Evolutionary conservation across 2,113 vertebrate genomes (phyloP).

Genomic region (Notechis scutatus): DNA sequence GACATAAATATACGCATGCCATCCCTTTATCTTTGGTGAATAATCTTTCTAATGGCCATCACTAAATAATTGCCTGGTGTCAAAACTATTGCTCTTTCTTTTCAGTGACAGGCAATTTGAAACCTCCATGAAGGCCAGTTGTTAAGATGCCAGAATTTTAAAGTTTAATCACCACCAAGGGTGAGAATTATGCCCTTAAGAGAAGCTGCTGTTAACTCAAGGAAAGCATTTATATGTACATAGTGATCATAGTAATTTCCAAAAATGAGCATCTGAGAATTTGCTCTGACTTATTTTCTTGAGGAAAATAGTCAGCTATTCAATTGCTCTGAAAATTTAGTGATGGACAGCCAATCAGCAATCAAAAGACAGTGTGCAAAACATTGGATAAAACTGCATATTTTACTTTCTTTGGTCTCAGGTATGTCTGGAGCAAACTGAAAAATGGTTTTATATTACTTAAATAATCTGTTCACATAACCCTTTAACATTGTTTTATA

Average conservation of each 20-base stretch:
- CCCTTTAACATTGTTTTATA: not conserved
- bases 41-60: conserved; percentile 62
- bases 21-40: conserved; percentile 44
- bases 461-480: not conserved
- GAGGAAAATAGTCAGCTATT: conserved; percentile 50
- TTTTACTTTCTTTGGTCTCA: not conserved
- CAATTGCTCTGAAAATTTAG: conserved; percentile 42
- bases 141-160: conserved; percentile 62
- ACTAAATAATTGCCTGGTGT: conserved; percentile 70
- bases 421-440: not conserved
- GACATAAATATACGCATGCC: conserved; percentile 1
- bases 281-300: conserved; percentile 59
- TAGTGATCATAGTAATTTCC: conserved; percentile 67
- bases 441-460: not conserved
- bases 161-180: conserved; percentile 58
- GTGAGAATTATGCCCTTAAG: conserved; percentile 63
- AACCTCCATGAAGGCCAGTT: conserved; percentile 70
- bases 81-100: conserved; percentile 55
- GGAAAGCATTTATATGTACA: conserved; percentile 49
- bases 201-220: conserved; percentile 54
- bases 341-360: conserved; percentile 37
- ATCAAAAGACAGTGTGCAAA: conserved; percentile 18
- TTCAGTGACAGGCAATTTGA: conserved; percentile 44
- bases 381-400: not conserved
- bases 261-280: conserved; percentile 58